These are phyloP conservation scores for Salvelinus sp. DNA, from an alignment of 2,113 vertebrate species.

Conservation along the genomic window DNA sequence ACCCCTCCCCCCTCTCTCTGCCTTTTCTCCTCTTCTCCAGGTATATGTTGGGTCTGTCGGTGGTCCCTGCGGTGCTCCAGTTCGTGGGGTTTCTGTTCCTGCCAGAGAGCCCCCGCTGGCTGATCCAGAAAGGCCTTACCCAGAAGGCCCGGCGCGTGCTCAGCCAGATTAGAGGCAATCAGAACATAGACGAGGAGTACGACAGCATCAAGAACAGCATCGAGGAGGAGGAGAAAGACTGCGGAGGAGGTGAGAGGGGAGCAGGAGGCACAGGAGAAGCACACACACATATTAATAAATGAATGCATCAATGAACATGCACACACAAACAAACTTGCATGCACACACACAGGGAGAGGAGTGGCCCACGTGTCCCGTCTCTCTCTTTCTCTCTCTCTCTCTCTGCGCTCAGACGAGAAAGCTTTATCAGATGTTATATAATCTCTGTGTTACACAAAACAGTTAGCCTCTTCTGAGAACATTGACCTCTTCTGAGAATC, in stretches of 20 bases:
- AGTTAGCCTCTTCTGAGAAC: too few relatives aligned
- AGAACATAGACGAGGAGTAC: conserved; percentile 81
- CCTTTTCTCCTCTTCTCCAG: conserved; percentile 58
- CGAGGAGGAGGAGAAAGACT: conserved; percentile 72
- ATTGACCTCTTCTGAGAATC: too few relatives aligned
- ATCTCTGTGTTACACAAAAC: too few relatives aligned
- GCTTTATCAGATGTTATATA: too few relatives aligned
- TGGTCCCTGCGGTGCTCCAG: conserved; percentile 86
- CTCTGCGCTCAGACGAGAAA: too few relatives aligned
- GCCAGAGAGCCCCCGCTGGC: conserved; percentile 96
- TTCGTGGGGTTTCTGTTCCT: conserved; percentile 96
- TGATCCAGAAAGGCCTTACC: conserved; percentile 88
- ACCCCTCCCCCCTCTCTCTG: conserved; percentile 48
- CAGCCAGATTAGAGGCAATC: conserved; percentile 82
- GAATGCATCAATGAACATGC: neutral
- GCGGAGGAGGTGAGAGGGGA: conserved; percentile 79
- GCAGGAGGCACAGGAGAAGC: neutral
- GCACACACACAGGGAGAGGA: neutral
- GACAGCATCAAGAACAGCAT: conserved; percentile 75
- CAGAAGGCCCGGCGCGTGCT: conserved; percentile 85
- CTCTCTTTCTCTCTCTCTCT: neutral
- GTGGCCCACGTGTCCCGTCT: too few relatives aligned
- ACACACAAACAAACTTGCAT: conserved; percentile 4
- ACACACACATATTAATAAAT: too few relatives aligned
- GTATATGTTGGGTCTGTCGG: conserved; percentile 94